Percentiles rank a stretch among this genome's conserved stretches.
Conservation (phyloP, 2,797 vertebrate species). For the Leptatherina wallacei region DNA sequence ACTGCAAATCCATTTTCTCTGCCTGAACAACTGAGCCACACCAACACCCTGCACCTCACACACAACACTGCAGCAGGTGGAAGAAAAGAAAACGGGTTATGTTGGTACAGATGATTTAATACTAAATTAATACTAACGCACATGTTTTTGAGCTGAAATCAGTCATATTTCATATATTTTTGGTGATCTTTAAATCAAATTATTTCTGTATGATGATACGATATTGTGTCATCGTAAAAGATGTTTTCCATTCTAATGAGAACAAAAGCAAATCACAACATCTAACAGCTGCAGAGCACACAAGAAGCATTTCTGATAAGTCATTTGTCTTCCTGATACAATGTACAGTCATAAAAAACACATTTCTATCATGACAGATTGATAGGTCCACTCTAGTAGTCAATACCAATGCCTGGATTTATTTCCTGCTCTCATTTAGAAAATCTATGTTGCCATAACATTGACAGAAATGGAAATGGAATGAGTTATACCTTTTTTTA, state of each 20-base stretch:
- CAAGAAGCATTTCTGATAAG: too few species aligned
- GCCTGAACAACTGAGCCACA: conserved; percentile 49
- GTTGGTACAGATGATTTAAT: neutral
- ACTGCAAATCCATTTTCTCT: conserved; percentile 62
- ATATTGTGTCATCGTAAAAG: neutral
- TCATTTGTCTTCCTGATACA: neutral
- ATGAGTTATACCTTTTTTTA: too few species aligned
- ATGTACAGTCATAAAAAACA: neutral
- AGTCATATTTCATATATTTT: accelerated
- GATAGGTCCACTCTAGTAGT: neutral
- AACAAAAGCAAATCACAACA: neutral
- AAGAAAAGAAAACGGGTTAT: conserved; percentile 4
- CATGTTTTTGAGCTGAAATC: neutral
- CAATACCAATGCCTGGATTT: neutral
- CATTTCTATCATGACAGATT: neutral
- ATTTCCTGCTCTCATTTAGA: neutral
- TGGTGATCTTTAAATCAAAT: neutral
- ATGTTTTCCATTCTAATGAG: too few species aligned
- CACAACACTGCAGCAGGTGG: conserved; percentile 33
- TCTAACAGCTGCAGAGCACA: neutral
- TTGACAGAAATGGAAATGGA: neutral
- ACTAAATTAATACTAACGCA: neutral
- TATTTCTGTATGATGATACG: neutral
- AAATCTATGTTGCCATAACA: too few species aligned
- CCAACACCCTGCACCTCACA: conserved; percentile 17